These are phyloP conservation scores for Eupithecia insigniata DNA, from an alignment of 2,888 invertebrate species.

Conservation along the genomic window DNA sequence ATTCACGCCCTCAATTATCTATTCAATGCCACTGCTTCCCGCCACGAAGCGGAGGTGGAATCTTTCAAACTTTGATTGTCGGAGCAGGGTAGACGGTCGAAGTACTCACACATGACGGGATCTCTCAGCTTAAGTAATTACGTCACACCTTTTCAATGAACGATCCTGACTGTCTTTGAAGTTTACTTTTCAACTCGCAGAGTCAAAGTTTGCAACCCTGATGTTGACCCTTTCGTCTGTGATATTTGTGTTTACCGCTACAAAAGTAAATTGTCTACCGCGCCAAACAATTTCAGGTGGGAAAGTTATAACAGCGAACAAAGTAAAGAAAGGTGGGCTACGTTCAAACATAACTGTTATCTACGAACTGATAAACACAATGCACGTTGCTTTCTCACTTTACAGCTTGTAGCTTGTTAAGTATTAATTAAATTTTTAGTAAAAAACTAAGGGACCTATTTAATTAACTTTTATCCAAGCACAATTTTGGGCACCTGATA, in stretches of 20 bases:
- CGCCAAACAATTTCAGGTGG: constrained; percentile 8
- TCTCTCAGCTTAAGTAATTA: not conserved
- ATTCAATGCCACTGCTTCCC: constrained; percentile 44
- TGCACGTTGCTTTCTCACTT: not conserved
- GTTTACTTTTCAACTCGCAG: constrained; percentile 1
- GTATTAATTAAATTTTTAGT: too few relatives aligned
- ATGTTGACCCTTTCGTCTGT: not conserved
- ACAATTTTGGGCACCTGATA: too few relatives aligned
- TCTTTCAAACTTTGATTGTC: constrained; percentile 31
- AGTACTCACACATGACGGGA: constrained; percentile 18
- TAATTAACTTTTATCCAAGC: too few relatives aligned
- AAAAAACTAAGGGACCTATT: too few relatives aligned
- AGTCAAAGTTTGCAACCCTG: not conserved
- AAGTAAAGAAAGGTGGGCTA: constrained; percentile 1
- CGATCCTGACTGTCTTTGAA: not conserved
- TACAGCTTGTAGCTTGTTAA: too few relatives aligned
- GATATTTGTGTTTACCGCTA: constrained; percentile 3
- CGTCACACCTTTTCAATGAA: not conserved
- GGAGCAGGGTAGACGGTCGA: not conserved
- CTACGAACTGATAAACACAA: not conserved
- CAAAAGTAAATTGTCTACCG: constrained; percentile 6
- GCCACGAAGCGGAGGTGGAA: constrained; percentile 34
- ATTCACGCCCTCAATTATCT: constrained; percentile 46
- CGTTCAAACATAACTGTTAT: not conserved
- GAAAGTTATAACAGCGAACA: not conserved